These are phyloP conservation scores for Caligus rogercresseyi DNA, from an alignment of 1,140 invertebrate species.

Conservation along the genomic window DNA sequence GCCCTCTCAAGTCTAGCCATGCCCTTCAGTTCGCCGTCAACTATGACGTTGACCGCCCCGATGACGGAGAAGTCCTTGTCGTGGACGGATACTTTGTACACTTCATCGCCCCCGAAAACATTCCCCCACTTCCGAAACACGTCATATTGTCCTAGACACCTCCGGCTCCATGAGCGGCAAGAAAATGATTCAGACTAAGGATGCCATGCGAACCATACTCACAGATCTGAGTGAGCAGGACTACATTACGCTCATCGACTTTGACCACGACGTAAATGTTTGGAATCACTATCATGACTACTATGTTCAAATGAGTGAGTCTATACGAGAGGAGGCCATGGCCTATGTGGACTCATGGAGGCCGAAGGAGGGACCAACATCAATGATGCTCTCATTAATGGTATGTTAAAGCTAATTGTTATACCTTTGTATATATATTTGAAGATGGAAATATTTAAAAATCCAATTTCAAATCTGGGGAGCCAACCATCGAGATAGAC, in stretches of 20 bases:
- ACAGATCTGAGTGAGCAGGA: constrained; percentile 39
- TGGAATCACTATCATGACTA: constrained; percentile 1
- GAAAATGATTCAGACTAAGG: constrained; percentile 42
- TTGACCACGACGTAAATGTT: constrained; percentile 32
- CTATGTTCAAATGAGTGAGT: background rate
- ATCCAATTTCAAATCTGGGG: no score
- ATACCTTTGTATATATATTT: no score
- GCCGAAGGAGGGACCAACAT: constrained; percentile 37
- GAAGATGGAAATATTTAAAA: background rate
- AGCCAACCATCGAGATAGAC: no score
- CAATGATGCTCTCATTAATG: constrained; percentile 37
- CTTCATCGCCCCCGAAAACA: constrained; percentile 44
- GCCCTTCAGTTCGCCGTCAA: constrained; percentile 10
- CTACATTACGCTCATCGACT: constrained; percentile 45
- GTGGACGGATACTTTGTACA: constrained; percentile 57
- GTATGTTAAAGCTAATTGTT: no score
- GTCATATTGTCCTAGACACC: constrained; percentile 48
- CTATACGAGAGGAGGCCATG: background rate
- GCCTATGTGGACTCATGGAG: constrained; percentile 3
- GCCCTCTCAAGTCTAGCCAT: background rate
- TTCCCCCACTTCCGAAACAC: constrained; percentile 43
- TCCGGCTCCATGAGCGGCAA: constrained; percentile 44
- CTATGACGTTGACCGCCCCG: constrained; percentile 8
- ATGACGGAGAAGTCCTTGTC: constrained; percentile 12
- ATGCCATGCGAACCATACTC: constrained; percentile 46